Evolutionary conservation across 2,888 invertebrate genomes (phyloP).

Genomic region (Caradrina clavipalpis): DNA sequence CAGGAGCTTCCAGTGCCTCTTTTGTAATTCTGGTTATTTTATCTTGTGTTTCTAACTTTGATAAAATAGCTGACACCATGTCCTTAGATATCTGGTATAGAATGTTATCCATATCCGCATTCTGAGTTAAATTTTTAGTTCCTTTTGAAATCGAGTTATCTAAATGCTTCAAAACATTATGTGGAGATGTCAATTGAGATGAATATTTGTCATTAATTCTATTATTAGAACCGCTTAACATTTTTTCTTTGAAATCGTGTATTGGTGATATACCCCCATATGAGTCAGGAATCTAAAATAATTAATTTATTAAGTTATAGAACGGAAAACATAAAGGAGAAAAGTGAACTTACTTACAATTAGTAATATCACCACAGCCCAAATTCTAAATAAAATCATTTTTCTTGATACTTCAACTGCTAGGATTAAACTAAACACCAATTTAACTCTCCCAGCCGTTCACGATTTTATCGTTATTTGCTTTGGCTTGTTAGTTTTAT

Average conservation of each 20-base stretch:
- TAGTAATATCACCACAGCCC: slow-evolving; percentile 51
- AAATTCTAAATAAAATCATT: slow-evolving; percentile 48
- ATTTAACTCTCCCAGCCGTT: slow-evolving; percentile 8
- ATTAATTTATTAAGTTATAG: slow-evolving; percentile 8
- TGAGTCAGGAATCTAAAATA: slow-evolving; percentile 71
- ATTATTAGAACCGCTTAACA: slow-evolving; percentile 71
- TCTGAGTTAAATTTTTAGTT: slow-evolving; percentile 86
- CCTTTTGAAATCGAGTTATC: slow-evolving; percentile 80
- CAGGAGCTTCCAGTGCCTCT: slow-evolving; percentile 86
- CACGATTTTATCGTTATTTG: slow-evolving; percentile 35
- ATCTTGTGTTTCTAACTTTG: slow-evolving; percentile 86
- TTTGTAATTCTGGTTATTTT: slow-evolving; percentile 87
- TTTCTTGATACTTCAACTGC: slow-evolving; percentile 25
- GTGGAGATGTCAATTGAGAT: slow-evolving; percentile 74
- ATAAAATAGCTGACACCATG: slow-evolving; percentile 84
- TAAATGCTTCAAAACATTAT: slow-evolving; percentile 82
- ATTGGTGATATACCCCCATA: slow-evolving; percentile 84
- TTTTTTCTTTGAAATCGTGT: slow-evolving; percentile 81
- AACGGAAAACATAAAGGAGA: background rate
- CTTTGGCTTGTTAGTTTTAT: slow-evolving; percentile 44
- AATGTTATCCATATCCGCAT: slow-evolving; percentile 84
- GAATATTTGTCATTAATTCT: slow-evolving; percentile 70
- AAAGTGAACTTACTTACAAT: slow-evolving; percentile 51
- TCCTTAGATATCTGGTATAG: slow-evolving; percentile 86
- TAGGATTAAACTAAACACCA: slow-evolving; percentile 32